Evolutionary conservation across 2,113 vertebrate species (phyloP).

Genomic region (Eubucco bourcierii): DNA sequence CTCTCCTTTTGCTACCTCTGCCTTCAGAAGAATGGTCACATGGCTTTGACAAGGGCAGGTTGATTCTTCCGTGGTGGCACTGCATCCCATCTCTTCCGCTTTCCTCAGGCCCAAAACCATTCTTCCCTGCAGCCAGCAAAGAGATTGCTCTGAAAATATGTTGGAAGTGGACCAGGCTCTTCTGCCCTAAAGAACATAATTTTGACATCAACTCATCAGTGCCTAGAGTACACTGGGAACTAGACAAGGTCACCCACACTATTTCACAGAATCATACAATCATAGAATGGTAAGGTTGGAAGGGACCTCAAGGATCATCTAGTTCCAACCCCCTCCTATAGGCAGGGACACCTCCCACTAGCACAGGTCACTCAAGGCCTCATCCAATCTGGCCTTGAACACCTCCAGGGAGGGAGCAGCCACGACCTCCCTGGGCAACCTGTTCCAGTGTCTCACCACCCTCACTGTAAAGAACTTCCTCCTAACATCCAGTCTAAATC

Average conservation of each 20-base stretch:
- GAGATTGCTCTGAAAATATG: not conserved
- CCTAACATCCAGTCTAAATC: too few relatives aligned
- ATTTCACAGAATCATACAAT: too few relatives aligned
- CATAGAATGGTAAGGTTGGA: too few relatives aligned
- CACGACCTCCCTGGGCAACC: too few relatives aligned
- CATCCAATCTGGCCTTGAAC: too few relatives aligned
- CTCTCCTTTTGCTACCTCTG: not conserved
- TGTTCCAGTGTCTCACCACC: too few relatives aligned
- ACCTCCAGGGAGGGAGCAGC: too few relatives aligned
- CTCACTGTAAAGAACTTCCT: too few relatives aligned
- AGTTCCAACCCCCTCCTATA: too few relatives aligned
- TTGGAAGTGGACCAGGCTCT: not conserved
- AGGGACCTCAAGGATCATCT: too few relatives aligned
- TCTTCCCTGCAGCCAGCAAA: not conserved
- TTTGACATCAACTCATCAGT: not conserved
- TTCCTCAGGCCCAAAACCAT: not conserved
- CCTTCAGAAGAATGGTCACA: fast-evolving
- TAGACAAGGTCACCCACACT: not conserved
- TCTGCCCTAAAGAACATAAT: not conserved
- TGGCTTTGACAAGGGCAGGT: not conserved
- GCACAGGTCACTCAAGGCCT: too few relatives aligned
- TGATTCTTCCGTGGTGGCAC: not conserved
- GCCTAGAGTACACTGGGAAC: not conserved
- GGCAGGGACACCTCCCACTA: too few relatives aligned
- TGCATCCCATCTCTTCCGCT: not conserved